Percentiles rank a stretch among this genome's conserved stretches.
Evolutionary conservation across 2,113 vertebrate species (phyloP).

Genomic region (Cichladusa arquata): DNA sequence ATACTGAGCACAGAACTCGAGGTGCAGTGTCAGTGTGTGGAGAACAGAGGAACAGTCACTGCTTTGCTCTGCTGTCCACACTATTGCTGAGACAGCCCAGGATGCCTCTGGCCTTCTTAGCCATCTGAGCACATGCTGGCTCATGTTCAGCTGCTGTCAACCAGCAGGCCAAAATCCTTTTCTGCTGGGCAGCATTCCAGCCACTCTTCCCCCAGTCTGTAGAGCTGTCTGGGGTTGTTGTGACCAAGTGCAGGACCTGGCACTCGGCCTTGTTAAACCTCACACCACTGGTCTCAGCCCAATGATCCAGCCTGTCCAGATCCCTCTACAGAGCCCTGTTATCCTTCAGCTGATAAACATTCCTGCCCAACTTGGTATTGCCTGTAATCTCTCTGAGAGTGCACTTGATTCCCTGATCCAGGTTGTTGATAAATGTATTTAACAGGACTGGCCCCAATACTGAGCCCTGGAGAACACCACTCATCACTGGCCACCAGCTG

Average conservation of each 20-base stretch:
- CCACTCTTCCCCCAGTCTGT: not conserved
- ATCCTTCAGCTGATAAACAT: not conserved
- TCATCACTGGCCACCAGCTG: fast-evolving
- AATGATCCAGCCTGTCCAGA: not conserved
- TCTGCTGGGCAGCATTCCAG: not conserved
- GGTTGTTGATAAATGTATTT: not conserved
- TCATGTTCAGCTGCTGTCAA: not conserved
- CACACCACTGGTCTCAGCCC: not conserved
- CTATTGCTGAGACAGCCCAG: not conserved
- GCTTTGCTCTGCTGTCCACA: not conserved
- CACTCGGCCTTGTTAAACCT: not conserved
- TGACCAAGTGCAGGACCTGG: not conserved
- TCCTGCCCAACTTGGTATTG: not conserved
- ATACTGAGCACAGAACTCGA: fast-evolving
- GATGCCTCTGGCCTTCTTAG: not conserved
- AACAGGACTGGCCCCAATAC: not conserved
- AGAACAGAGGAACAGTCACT: not conserved
- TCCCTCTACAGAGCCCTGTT: not conserved
- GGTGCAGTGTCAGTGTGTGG: fast-evolving
- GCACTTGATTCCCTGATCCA: not conserved
- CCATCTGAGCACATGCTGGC: fast-evolving
- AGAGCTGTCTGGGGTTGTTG: not conserved
- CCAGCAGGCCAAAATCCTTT: not conserved
- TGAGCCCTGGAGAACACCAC: no score
- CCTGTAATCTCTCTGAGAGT: not conserved